Percentiles rank a stretch among this genome's conserved stretches.
Conservation (phyloP, 2,888 invertebrate genomes). For the Brassicogethes aeneus region DNA sequence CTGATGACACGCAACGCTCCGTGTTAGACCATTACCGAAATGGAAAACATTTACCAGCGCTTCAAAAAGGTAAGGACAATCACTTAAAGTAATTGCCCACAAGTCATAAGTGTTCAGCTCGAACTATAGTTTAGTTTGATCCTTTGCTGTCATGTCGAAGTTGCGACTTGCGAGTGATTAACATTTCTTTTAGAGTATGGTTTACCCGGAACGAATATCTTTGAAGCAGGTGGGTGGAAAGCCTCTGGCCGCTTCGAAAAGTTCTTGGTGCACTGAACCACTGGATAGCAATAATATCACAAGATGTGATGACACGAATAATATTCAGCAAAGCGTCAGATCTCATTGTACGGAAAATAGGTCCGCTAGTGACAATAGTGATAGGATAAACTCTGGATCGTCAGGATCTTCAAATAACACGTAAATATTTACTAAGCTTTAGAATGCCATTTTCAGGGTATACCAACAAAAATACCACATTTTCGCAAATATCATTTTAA, state of each 20-base stretch:
- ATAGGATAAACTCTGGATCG: constrained; percentile 14
- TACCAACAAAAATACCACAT: no score
- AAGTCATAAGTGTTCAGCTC: no score
- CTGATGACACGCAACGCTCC: constrained; percentile 34
- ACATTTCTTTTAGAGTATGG: constrained; percentile 31
- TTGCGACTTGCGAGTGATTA: background rate
- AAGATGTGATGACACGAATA: constrained; percentile 7
- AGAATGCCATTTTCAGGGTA: no score
- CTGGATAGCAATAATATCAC: constrained; percentile 25
- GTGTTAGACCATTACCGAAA: constrained; percentile 33
- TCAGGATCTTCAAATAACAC: constrained; percentile 9
- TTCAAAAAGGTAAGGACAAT: constrained; percentile 38
- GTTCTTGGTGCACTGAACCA: constrained; percentile 37
- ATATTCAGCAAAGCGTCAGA: background rate
- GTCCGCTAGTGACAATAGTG: constrained; percentile 6
- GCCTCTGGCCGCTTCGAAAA: constrained; percentile 22
- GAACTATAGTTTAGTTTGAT: background rate
- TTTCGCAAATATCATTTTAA: no score
- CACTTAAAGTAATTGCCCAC: constrained; percentile 6
- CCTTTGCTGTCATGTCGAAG: background rate
- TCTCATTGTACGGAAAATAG: background rate
- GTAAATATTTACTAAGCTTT: no score
- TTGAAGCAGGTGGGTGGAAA: constrained; percentile 32
- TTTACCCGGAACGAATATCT: constrained; percentile 38
- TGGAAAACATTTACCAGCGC: constrained; percentile 39